These are phyloP conservation scores for Heteromormyrus szaboi DNA, from an alignment of 2,797 vertebrate species.

Conservation along the genomic window DNA sequence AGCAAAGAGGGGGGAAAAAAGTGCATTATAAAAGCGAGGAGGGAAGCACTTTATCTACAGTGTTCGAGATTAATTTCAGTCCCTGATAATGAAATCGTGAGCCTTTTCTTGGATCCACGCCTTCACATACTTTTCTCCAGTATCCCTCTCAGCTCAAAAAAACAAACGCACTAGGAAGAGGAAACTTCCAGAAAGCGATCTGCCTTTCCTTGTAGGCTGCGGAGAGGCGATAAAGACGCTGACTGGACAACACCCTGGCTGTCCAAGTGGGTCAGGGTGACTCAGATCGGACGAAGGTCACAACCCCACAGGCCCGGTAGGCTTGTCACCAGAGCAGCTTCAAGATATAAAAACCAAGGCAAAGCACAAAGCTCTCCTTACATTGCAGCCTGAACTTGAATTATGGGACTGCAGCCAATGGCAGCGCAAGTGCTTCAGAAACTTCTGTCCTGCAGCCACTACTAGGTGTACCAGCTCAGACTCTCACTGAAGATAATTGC, in stretches of 20 bases:
- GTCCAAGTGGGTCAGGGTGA: background rate
- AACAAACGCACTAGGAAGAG: slow-evolving; percentile 21
- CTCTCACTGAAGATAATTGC: background rate
- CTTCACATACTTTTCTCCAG: background rate
- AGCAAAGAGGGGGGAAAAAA: background rate
- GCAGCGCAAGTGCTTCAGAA: background rate
- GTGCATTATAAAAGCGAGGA: slow-evolving; percentile 8
- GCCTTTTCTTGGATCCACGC: background rate
- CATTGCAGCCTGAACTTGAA: background rate
- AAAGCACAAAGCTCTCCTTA: background rate
- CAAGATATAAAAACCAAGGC: background rate
- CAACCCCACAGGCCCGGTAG: background rate
- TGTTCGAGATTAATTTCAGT: background rate
- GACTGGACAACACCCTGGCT: background rate
- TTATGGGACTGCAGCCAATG: background rate
- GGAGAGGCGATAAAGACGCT: slow-evolving; percentile 15
- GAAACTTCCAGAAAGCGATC: slow-evolving; percentile 11
- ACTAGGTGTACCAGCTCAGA: background rate
- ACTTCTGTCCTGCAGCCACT: background rate
- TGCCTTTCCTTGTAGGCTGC: slow-evolving; percentile 3
- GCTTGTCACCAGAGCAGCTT: background rate
- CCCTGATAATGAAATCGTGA: slow-evolving; percentile 12
- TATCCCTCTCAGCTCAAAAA: slow-evolving; percentile 1
- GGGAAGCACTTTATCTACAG: slow-evolving; percentile 22
- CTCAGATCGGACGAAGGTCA: background rate